Base-by-base conservation (phyloP, 30 jellyfish, hydroid and myxozoan genomes). In the Aurelia aurita region DNA sequence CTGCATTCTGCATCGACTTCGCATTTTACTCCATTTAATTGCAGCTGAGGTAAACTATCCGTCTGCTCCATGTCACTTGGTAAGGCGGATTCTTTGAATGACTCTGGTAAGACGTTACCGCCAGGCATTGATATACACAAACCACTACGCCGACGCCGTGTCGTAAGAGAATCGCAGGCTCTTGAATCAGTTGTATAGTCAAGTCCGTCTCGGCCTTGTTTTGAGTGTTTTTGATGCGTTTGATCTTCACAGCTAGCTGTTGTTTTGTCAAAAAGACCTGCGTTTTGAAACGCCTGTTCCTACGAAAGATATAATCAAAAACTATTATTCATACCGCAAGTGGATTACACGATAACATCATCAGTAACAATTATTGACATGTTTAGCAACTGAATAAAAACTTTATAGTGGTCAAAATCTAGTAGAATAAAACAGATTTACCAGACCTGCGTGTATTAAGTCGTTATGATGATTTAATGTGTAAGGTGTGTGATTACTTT, bases 121-220 rank as follows among this genome's bases (percentile, higher is more conserved):
- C 70, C 2, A 3, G 81, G 87, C 93, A 83, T 83, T 65, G 93
- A 83, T 43, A 44, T 5, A 45, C 93, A 83, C 0, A 83, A 87
- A 43, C 86, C 93, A 60, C 86, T 83, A 13, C 93, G 93, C 23
- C 93, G 71, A 21, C 59, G 67, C 60, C 91, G 70, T 31, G n/a
- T 63, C 32, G 28, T 49, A 64, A 51, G 45, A 9, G 74, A 65
- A 35, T 63, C n/a, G 3, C 54, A 34, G 69, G 15, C 11, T 58
- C 69, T 23, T 20, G 11, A 20, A 4, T 58, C 69, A 58, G 69
- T 11, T 19, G 28, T 58, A 5, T 15, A 23, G 25, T 58, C 28
- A 58, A 20, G 25, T 58, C 26, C 15, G 29, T 23, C 69, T 23
- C 25, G 12, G 0, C 3, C 69, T 19, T 19, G 29, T 19, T 16